Evolutionary conservation across 2,113 vertebrate species (phyloP).

Genomic region (Colius striatus): DNA sequence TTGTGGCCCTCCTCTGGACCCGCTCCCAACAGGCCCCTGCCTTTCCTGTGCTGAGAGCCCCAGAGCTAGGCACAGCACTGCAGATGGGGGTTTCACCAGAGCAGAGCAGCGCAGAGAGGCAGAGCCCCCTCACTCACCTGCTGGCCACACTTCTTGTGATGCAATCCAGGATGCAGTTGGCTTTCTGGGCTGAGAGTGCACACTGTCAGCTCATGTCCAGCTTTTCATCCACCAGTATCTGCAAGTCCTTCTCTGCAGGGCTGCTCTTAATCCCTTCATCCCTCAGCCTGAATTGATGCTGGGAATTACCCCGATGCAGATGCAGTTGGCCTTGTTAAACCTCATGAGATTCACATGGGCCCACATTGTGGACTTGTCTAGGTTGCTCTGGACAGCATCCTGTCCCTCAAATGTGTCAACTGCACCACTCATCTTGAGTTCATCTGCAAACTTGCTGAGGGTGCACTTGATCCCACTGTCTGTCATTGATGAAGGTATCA

Average conservation of each 20-base stretch:
- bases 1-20: neutral
- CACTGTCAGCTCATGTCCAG: no score
- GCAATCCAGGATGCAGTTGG: neutral
- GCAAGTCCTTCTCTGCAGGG: no score
- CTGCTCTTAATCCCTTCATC: no score
- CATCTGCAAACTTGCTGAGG: neutral
- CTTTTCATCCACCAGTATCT: no score
- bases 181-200: neutral
- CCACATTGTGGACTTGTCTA: no score
- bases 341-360: no score
- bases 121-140: neutral
- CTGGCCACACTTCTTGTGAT: neutral
- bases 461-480: neutral
- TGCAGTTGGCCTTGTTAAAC: no score
- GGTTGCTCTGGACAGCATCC: no score
- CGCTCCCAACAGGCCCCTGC: neutral
- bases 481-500: neutral
- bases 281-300: no score
- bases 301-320: no score
- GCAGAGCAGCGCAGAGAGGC: neutral
- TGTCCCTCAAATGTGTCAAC: no score
- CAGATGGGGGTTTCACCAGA: neutral
- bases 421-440: neutral
- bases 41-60: no score
- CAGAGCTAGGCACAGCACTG: neutral